A percentile compares a stretch with the other conserved stretches of the same genome.
phyloP scores from a whole-genome alignment of 2,888 invertebrate genomes.

The Heliconius aoede region DNA sequence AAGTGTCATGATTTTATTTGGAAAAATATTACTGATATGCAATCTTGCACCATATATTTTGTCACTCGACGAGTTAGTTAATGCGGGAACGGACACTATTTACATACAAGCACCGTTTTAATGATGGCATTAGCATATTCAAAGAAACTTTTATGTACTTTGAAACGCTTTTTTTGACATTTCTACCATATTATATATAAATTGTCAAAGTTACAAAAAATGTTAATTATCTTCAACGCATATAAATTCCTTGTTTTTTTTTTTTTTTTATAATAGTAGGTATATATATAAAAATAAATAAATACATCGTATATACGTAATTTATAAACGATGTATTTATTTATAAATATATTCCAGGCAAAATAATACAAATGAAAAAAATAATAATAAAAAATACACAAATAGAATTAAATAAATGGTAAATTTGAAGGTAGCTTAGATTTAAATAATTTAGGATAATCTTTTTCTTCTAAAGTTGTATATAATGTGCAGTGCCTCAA shows the following conservation, averaged over 20 bases:
- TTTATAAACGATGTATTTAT: too few relatives aligned
- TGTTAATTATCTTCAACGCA: background rate
- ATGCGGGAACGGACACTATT: background rate
- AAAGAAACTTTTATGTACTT: slow-evolving; percentile 20
- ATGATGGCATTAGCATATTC: slow-evolving; percentile 11
- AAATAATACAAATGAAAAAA: too few relatives aligned
- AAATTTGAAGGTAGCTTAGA: too few relatives aligned
- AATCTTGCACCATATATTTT: slow-evolving; percentile 4
- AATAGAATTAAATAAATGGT: too few relatives aligned
- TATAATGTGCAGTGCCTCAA: too few relatives aligned
- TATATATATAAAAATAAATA: too few relatives aligned
- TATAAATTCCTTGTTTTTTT: background rate
- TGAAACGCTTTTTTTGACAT: background rate
- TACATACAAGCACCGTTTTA: slow-evolving; percentile 27
- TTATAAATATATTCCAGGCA: too few relatives aligned
- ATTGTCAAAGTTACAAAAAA: background rate
- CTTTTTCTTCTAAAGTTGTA: too few relatives aligned
- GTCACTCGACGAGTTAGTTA: background rate
- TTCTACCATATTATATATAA: background rate
- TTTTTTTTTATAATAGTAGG: background rate
- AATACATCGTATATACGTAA: too few relatives aligned
- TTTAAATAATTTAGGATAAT: too few relatives aligned
- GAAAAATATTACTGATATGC: background rate
- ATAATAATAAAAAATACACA: too few relatives aligned
- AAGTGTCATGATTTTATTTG: background rate